phyloP scores from a whole-genome alignment of 1,140 invertebrate species.

The Macrobrachium nipponense region DNA sequence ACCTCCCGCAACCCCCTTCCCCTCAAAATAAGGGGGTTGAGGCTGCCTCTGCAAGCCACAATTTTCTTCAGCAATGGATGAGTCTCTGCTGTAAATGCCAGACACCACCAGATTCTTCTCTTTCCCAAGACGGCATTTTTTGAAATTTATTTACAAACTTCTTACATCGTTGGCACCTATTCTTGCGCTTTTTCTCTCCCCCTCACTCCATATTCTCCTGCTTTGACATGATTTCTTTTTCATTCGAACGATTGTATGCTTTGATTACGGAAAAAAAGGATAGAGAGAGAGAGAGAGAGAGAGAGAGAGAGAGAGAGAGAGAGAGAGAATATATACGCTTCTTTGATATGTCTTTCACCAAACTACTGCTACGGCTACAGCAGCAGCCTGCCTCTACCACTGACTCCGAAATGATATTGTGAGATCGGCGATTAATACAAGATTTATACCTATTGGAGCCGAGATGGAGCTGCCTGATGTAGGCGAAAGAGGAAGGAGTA shows the following conservation, averaged over 20 bases:
- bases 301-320: conserved; percentile 48
- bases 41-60: neutral
- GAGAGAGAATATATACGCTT: conserved; percentile 21
- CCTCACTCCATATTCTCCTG: neutral
- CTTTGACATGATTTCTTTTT: no score
- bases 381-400: neutral
- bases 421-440: conserved; percentile 60
- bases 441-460: conserved; percentile 61
- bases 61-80: conserved; percentile 34
- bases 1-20: no score
- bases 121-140: neutral
- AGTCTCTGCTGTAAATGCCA: neutral
- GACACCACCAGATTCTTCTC: no score
- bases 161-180: neutral
- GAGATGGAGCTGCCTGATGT: conserved; percentile 28
- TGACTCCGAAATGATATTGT: conserved; percentile 62
- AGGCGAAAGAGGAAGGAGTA: neutral
- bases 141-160: conserved; percentile 13
- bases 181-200: neutral
- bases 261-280: neutral
- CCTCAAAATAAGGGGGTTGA: conserved; percentile 13
- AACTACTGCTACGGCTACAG: neutral
- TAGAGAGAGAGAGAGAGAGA: conserved; percentile 34
- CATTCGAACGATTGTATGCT: no score
- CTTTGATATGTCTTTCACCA: neutral